Evolutionary conservation across 2,113 vertebrate species (phyloP).

Genomic region (Scomber colias): DNA sequence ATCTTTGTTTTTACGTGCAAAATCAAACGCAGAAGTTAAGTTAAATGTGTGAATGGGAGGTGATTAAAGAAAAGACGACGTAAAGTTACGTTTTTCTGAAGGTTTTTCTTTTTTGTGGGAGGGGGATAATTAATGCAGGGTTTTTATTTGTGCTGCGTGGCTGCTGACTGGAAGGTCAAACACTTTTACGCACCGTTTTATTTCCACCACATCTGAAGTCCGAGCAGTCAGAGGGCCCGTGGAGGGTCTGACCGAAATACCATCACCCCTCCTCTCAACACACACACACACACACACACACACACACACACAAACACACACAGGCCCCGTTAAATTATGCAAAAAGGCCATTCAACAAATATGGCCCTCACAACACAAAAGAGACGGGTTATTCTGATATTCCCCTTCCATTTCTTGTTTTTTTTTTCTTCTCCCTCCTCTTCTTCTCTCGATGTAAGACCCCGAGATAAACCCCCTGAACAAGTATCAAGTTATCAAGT

Average conservation of each 20-base stretch:
- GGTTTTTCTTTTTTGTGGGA: too few relatives aligned
- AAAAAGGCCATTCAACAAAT: slow-evolving; percentile 79
- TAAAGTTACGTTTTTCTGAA: too few relatives aligned
- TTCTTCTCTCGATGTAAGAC: slow-evolving; percentile 76
- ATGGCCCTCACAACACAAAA: slow-evolving; percentile 74
- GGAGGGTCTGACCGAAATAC: slow-evolving; percentile 63
- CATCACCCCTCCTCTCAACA: slow-evolving; percentile 46
- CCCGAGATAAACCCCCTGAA: slow-evolving; percentile 80
- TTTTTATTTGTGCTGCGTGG: neutral
- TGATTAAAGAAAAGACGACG: neutral
- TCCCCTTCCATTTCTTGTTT: slow-evolving; percentile 71
- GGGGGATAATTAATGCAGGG: neutral
- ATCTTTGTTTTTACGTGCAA: slow-evolving; percentile 29
- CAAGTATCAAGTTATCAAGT: slow-evolving; percentile 90
- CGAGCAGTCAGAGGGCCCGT: slow-evolving; percentile 60
- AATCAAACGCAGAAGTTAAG: neutral
- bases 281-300: slow-evolving; percentile 33
- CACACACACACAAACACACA: slow-evolving; percentile 47
- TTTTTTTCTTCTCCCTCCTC: slow-evolving; percentile 19
- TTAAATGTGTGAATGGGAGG: neutral
- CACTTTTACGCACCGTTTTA: slow-evolving; percentile 53
- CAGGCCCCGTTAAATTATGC: slow-evolving; percentile 71
- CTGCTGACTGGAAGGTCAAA: slow-evolving; percentile 40
- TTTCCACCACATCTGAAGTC: slow-evolving; percentile 61
- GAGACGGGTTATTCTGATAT: slow-evolving; percentile 67